A percentile compares a stretch with the other conserved stretches of the same genome.
Evolutionary conservation across 1,140 invertebrate species (phyloP).

Genomic region (Pogonus chalceus): DNA sequence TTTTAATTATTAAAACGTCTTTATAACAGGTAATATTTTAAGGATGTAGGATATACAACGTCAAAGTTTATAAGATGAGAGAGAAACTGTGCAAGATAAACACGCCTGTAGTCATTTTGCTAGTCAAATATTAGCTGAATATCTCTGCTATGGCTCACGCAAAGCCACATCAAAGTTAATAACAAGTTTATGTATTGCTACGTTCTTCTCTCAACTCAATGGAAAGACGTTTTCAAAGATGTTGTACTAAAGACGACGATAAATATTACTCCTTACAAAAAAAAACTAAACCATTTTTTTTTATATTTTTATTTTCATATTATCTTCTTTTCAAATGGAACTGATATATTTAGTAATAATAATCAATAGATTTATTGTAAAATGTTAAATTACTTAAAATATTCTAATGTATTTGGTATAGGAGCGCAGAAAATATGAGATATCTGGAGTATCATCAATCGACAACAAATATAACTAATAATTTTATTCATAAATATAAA

Average conservation of each 20-base stretch:
- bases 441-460: too few species aligned
- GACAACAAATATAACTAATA: too few species aligned
- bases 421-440: too few species aligned
- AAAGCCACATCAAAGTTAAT: conserved; percentile 6
- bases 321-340: too few species aligned
- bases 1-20: conserved; percentile 3
- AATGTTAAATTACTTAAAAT: too few species aligned
- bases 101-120: not conserved
- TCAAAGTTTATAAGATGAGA: conserved; percentile 4
- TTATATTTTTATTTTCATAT: too few species aligned
- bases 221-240: not conserved
- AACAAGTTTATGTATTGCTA: not conserved
- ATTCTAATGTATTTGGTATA: too few species aligned
- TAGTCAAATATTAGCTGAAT: conserved; percentile 6
- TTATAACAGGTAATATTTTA: conserved; percentile 6
- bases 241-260: not conserved
- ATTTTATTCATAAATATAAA: too few species aligned
- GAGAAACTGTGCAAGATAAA: conserved; percentile 2
- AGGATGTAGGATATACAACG: not conserved
- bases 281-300: too few species aligned
- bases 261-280: too few species aligned
- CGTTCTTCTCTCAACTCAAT: not conserved
- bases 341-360: too few species aligned
- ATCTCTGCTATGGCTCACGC: not conserved
- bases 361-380: too few species aligned